Percentiles rank a stretch among this genome's conserved stretches.
Conservation (phyloP, 2,113 vertebrate genomes). For the Rostratula benghalensis region DNA sequence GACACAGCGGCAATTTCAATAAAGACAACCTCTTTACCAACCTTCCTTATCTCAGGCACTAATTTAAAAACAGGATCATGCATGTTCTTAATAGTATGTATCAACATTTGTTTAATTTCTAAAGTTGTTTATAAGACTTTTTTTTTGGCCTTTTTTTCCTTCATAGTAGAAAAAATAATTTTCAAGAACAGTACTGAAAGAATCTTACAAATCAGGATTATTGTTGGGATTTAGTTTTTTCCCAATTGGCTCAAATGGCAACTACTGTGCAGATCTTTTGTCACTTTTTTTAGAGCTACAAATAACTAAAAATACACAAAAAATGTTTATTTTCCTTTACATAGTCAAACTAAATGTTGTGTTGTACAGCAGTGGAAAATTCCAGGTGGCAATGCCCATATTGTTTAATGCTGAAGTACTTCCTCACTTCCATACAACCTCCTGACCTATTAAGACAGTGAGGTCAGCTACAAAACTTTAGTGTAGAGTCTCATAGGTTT, state of each 20-base stretch:
- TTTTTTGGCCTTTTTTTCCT: not conserved
- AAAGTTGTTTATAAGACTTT: not conserved
- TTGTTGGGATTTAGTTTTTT: accelerated
- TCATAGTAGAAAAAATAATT: not conserved
- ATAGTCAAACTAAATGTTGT: not conserved
- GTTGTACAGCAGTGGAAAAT: not conserved
- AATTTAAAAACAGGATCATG: not conserved
- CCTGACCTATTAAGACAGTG: not conserved
- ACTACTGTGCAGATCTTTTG: not conserved
- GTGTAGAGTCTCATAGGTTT: not conserved
- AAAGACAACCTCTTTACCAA: not conserved
- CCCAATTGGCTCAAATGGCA: not conserved
- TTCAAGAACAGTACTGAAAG: not conserved
- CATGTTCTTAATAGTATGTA: not conserved
- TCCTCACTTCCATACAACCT: not conserved
- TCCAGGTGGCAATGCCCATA: not conserved
- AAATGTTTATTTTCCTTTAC: not conserved
- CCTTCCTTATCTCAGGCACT: not conserved
- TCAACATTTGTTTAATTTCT: not conserved
- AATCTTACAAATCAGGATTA: not conserved
- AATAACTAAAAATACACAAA: not conserved
- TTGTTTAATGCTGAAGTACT: not conserved
- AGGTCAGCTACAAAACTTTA: not conserved
- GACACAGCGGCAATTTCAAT: not conserved
- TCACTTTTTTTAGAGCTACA: not conserved